These are phyloP conservation scores for Dromococcyx pavoninus DNA, from an alignment of 2,797 vertebrate species.

Conservation along the genomic window DNA sequence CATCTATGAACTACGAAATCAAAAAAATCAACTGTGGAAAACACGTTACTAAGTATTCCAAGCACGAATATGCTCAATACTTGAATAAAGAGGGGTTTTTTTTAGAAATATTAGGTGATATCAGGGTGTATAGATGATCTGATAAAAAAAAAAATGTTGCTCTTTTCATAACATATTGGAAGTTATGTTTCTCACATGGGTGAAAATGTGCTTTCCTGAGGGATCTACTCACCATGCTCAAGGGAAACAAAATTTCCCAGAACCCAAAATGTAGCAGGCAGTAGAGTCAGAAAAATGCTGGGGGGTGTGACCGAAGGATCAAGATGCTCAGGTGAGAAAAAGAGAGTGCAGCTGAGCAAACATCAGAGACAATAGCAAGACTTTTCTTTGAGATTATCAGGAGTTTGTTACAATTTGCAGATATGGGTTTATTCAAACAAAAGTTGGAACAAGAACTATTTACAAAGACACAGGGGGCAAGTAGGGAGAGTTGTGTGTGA, in stretches of 20 bases:
- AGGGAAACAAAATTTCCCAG: background rate
- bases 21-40: background rate
- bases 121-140: background rate
- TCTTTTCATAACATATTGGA: background rate
- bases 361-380: background rate
- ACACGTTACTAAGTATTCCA: background rate
- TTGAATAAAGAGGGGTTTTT: background rate
- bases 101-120: background rate
- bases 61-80: background rate
- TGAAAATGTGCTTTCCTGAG: background rate
- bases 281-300: background rate
- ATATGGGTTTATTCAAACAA: background rate
- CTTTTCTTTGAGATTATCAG: fast-evolving
- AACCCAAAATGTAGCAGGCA: background rate
- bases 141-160: fast-evolving
- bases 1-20: background rate
- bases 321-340: background rate
- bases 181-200: background rate
- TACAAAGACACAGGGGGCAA: background rate
- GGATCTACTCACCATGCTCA: background rate
- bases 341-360: background rate
- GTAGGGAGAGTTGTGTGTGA: background rate
- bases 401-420: background rate
- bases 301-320: background rate
- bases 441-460: fast-evolving